Conservation (phyloP, 2,888 invertebrate genomes). For the Apamea sordens region DNA sequence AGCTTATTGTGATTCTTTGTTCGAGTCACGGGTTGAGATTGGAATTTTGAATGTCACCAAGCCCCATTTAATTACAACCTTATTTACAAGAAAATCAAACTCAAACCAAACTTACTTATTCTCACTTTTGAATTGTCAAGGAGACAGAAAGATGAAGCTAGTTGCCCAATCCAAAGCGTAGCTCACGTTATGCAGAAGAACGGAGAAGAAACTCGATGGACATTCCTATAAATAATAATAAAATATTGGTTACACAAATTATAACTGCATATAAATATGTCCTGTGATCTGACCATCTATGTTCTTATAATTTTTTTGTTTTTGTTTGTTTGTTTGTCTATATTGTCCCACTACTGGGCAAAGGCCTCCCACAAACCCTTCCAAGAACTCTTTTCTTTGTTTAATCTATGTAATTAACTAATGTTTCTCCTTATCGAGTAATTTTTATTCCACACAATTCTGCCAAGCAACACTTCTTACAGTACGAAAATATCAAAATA, state of each 20-base stretch:
- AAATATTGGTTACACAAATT: neutral
- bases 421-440: no score
- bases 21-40: neutral
- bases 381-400: no score
- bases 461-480: neutral
- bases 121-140: neutral
- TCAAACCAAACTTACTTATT: neutral
- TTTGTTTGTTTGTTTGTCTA: no score
- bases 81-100: neutral
- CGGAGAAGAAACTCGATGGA: neutral
- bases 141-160: neutral
- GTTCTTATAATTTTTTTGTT: no score
- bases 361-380: no score
- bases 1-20: neutral
- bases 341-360: no score
- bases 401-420: no score
- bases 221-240: neutral
- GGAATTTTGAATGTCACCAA: neutral
- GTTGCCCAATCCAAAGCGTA: neutral
- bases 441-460: no score
- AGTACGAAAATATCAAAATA: neutral
- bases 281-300: no score
- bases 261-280: no score
- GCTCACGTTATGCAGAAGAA: neutral
- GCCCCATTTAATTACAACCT: neutral